Conservation (phyloP, 2,888 invertebrate genomes). For the Catocala fraxini region DNA sequence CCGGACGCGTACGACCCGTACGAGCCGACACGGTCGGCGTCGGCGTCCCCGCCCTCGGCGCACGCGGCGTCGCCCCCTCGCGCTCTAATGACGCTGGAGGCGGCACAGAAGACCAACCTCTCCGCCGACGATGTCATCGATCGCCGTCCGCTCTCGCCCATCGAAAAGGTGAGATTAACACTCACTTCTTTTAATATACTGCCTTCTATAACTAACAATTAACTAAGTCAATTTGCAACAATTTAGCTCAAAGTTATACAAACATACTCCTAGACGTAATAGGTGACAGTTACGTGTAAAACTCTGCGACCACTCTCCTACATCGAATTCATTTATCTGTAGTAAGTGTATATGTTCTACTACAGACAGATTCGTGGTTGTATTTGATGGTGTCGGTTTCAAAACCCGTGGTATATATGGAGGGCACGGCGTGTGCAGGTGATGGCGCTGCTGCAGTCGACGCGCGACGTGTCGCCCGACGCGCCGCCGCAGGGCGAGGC, state of each 20-base stretch:
- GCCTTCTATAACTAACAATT: too few relatives aligned
- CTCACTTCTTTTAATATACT: too few relatives aligned
- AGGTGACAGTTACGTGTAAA: too few relatives aligned
- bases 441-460: constrained; percentile 87
- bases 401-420: too few relatives aligned
- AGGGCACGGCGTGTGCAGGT: constrained; percentile 48
- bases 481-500: constrained; percentile 74
- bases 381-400: too few relatives aligned
- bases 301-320: too few relatives aligned
- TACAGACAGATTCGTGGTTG: too few relatives aligned
- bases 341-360: too few relatives aligned
- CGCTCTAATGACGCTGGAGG: constrained; percentile 76
- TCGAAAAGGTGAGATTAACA: constrained; percentile 77
- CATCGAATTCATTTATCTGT: too few relatives aligned
- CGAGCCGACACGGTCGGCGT: constrained; percentile 95
- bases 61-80: constrained; percentile 54
- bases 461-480: constrained; percentile 78
- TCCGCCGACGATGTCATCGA: constrained; percentile 83
- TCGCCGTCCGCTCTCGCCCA: constrained; percentile 85
- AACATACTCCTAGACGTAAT: too few relatives aligned
- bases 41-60: constrained; percentile 86
- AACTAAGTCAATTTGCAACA: too few relatives aligned
- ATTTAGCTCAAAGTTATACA: too few relatives aligned
- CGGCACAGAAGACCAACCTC: constrained; percentile 82
- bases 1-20: constrained; percentile 97